Evolutionary conservation across 2,888 invertebrate species (phyloP).

Genomic region (Pammene aurita): DNA sequence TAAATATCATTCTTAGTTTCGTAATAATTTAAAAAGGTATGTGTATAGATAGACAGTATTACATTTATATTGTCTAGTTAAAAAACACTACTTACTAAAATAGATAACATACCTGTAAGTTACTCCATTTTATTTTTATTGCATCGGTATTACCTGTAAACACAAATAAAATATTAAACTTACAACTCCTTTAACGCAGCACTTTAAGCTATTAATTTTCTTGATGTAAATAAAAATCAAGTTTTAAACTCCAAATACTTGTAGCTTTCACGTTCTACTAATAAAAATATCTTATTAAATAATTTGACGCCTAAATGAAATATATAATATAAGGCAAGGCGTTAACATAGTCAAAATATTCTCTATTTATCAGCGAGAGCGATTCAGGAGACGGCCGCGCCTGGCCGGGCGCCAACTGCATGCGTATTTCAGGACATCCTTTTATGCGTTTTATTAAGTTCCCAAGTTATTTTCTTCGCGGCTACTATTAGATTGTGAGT

Average conservation of each 20-base stretch:
- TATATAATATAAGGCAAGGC: slow-evolving; percentile 13
- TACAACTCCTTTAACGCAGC: neutral
- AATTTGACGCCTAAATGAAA: slow-evolving; percentile 31
- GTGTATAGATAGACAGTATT: too few species aligned
- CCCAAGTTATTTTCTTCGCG: slow-evolving; percentile 67
- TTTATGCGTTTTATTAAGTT: slow-evolving; percentile 80
- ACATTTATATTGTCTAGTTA: neutral
- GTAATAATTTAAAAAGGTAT: too few species aligned
- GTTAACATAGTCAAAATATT: slow-evolving; percentile 37
- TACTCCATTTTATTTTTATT: slow-evolving; percentile 26
- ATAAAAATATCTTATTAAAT: slow-evolving; percentile 47
- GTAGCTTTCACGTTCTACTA: neutral
- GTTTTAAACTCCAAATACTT: neutral
- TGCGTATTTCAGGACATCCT: slow-evolving; percentile 77
- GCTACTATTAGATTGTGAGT: slow-evolving; percentile 46
- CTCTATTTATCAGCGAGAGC: slow-evolving; percentile 22
- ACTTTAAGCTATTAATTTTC: neutral
- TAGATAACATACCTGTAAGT: slow-evolving; percentile 11
- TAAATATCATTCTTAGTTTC: too few species aligned
- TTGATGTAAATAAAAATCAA: neutral
- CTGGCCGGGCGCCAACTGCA: slow-evolving; percentile 65
- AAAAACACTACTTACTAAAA: neutral
- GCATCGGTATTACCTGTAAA: slow-evolving; percentile 31
- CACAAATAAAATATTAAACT: neutral
- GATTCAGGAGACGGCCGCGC: slow-evolving; percentile 58